These are phyloP conservation scores for Zingel zingel DNA, from an alignment of 2,113 vertebrate species.

Conservation along the genomic window DNA sequence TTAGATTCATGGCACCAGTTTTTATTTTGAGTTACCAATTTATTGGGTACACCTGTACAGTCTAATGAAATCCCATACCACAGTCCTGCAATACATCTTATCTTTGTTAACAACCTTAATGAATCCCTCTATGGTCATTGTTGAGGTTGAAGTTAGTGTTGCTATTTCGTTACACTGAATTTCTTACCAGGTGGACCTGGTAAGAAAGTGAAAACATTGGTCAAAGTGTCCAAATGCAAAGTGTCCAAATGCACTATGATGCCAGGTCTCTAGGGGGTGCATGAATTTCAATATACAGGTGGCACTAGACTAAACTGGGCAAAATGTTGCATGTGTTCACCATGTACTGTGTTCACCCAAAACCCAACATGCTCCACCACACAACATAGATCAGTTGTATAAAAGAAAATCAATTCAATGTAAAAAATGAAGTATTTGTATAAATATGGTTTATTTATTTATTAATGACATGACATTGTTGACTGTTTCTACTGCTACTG, in stretches of 20 bases:
- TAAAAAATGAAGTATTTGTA: neutral
- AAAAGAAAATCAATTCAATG: neutral
- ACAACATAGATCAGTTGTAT: neutral
- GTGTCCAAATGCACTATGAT: neutral
- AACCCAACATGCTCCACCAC: neutral
- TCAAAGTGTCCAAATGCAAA: neutral
- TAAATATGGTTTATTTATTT: neutral
- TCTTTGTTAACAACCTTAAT: neutral
- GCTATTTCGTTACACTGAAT: neutral
- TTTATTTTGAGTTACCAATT: neutral
- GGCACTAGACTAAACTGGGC: neutral
- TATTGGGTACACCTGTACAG: neutral
- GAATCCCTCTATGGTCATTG: neutral
- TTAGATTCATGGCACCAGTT: neutral
- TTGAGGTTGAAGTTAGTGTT: neutral
- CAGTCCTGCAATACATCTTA: conserved; percentile 1
- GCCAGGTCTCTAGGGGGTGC: neutral
- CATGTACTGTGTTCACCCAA: neutral
- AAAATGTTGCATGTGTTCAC: too few relatives aligned
- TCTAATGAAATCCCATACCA: neutral
- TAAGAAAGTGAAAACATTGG: neutral
- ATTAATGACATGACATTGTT: neutral
- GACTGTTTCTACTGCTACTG: neutral
- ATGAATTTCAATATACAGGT: neutral
- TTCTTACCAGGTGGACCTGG: neutral